Evolutionary conservation across 2,113 vertebrate genomes (phyloP).

Genomic region (Tichodroma muraria): DNA sequence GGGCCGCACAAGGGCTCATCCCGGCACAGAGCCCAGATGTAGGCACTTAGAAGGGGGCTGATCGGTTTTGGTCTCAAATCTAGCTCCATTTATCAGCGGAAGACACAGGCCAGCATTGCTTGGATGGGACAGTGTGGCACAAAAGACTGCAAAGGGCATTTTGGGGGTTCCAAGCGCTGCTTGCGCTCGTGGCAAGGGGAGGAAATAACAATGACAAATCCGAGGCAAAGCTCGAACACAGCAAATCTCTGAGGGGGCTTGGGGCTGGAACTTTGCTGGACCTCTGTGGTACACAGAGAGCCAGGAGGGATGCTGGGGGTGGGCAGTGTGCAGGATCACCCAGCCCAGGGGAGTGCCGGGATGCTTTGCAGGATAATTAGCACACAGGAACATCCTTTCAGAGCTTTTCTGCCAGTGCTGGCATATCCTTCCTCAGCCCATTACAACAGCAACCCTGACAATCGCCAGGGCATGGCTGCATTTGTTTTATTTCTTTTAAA

Average conservation of each 20-base stretch:
- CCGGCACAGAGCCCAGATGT: neutral
- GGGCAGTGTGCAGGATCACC: neutral
- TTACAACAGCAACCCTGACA: neutral
- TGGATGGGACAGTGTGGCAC: fast-evolving
- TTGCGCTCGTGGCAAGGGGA: fast-evolving
- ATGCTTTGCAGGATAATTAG: neutral
- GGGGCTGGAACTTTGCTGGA: neutral
- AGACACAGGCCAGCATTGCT: fast-evolving
- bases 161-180: fast-evolving
- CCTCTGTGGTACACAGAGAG: fast-evolving
- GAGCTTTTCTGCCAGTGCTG: fast-evolving
- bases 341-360: fast-evolving
- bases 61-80: neutral
- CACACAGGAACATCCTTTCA: neutral
- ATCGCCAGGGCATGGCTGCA: neutral
- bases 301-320: neutral
- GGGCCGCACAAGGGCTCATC: neutral
- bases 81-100: neutral
- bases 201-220: neutral
- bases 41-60: neutral
- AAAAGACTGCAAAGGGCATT: neutral
- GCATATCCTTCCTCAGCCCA: neutral
- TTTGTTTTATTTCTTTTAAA: neutral
- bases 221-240: fast-evolving
- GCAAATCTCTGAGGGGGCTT: neutral